Base-by-base conservation (phyloP, 1,140 invertebrate species). In the Hyphantria cunea region DNA sequence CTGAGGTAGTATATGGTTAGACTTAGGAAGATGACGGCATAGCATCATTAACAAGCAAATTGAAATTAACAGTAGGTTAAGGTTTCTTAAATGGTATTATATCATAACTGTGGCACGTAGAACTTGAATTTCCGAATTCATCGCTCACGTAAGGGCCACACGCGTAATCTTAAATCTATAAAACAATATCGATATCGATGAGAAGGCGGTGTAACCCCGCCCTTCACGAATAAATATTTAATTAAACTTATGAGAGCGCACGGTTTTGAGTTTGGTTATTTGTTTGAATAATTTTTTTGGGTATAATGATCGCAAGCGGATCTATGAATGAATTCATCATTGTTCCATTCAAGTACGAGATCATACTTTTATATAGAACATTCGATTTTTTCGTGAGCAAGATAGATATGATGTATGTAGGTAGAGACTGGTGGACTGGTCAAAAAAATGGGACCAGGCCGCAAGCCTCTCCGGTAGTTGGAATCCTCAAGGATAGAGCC, bases 151-250 rank as follows among this genome's bases (percentile, higher is more conserved):
- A 11, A 56, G 66, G 50, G 70, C 74, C 64, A 50, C 8, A 68
- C 68, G 42, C 42, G 45, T 77, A 78, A 85, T 84, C 84, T 80
- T 64, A 74, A 77, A 85, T 84, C 80, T 86, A 78, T 77, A 84
- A 86, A 86, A 87, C 77, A 87, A 84, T 84, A 87, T 86, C 80
- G 69, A 83, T 85, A 85, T 76, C 74, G 68, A 78, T 76, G 74
- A 53, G 65, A 72, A 69, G 84, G 85, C 76, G 84, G 73, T 42
- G 64, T 69, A 32, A 65, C 68, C 63, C 74, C 82, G 82, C 85
- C 85, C 80, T 67, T 68, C 70, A 78, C 78, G 77, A 83, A 86
- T 84, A 86, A 88, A 86, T 86, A 88, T 88, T 88, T 88, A 86
- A 88, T 88, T 84, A 88, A 84, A 78, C 67, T 75, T 77, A 78